Evolutionary conservation across 2,888 invertebrate species (phyloP), one percentile per base, ranked within the genome.

Genomic region (Pyrochroa serraticornis): DNA sequence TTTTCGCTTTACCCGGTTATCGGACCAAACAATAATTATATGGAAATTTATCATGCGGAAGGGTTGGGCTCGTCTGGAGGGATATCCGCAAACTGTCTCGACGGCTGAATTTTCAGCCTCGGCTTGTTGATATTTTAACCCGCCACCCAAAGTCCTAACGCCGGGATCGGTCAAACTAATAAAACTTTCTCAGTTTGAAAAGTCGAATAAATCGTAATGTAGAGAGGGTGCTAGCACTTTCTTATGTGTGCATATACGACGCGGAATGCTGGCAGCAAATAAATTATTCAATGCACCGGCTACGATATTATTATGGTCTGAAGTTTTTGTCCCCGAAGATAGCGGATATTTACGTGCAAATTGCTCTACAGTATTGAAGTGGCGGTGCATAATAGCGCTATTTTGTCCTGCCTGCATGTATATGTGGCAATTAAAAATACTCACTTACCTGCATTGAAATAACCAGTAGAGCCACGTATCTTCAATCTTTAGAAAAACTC

Each of bases 361-460:
- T 60, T 56, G 55, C 56, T 32, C 38, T 44, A 48, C 42, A 42
- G 30, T 46, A 51, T 48, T 57, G 56, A 51, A 47, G 53, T 56
- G 46, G 50, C 39, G 49, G 42, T 35, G 43, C 48, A 48, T 60
- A 56, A 50, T 56, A 38, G 44, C 33, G 44, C 45, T 48, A 51
- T 57, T 60, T 52, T 48, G 48, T 43, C 39, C 57, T 33, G 13
- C 31, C 32, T 53, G 53, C 49, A 50, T 52, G 46, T 49, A 52
- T 48, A 53, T 58, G 41, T 58, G 41, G 58, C 58, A 61, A 58
- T 62, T 62, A 58, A 62, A 62, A 62, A 54, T 48, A 50, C 44
- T 49, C 39, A 30, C 35, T 34, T 42, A 50, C 31, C 32, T 22
- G 8, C 30, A 42, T 42, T 42, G 42, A 42, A 30, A 32, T 42